Evolutionary conservation across 2,797 vertebrate species (phyloP).

Genomic region (Mus caroli): DNA sequence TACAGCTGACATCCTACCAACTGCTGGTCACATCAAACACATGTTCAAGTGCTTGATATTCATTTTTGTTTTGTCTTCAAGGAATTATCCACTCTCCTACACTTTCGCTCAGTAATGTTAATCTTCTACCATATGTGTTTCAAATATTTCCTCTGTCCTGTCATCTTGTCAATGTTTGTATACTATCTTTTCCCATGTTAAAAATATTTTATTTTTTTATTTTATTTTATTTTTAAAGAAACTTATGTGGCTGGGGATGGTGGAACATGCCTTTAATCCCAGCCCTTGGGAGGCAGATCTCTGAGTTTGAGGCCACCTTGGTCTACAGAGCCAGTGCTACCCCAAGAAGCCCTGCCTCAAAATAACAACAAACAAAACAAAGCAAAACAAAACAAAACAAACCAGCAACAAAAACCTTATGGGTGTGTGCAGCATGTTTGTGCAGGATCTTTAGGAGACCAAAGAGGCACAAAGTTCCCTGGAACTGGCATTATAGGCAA

Average conservation of each 20-base stretch:
- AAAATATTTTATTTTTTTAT: background rate
- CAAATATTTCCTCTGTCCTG: slow-evolving; percentile 56
- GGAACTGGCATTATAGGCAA: background rate
- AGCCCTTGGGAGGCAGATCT: background rate
- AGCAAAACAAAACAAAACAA: background rate
- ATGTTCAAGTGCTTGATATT: slow-evolving; percentile 35
- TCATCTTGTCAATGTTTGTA: slow-evolving; percentile 44
- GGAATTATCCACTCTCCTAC: background rate
- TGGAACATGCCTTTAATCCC: background rate
- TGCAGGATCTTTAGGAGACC: background rate
- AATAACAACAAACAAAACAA: background rate
- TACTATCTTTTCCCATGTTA: background rate
- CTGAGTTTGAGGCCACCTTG: background rate
- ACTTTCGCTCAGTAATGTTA: background rate
- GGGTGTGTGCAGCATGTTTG: background rate
- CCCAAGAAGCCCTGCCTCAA: background rate
- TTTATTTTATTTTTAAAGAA: background rate
- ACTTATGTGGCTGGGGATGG: background rate
- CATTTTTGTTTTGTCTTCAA: slow-evolving; percentile 21
- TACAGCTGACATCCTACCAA: background rate
- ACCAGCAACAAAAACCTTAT: background rate
- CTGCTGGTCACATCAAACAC: background rate
- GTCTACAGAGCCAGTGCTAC: background rate
- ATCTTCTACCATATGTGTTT: background rate
- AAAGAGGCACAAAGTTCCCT: background rate